Percentiles rank a stretch among this genome's conserved stretches.
These are phyloP conservation scores for Hipparchia semele DNA, from an alignment of 2,888 invertebrate species.

Conservation along the genomic window DNA sequence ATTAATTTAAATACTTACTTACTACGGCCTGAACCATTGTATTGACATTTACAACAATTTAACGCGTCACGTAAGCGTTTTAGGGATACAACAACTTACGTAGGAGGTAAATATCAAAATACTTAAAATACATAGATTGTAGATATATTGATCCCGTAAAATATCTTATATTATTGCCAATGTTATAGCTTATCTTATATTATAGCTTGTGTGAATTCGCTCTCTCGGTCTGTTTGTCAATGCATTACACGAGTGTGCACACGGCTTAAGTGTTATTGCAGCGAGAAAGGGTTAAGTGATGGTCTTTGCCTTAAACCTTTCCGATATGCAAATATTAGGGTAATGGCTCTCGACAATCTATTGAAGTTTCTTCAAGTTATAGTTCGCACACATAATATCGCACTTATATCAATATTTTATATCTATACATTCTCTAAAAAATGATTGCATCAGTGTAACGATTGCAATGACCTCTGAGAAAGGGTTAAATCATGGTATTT, in stretches of 20 bases:
- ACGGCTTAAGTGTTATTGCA: conserved; percentile 9
- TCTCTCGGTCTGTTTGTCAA: background rate
- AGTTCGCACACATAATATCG: background rate
- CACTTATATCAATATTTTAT: too few relatives aligned
- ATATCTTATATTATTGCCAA: background rate
- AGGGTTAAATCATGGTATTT: background rate
- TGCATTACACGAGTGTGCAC: conserved; percentile 14
- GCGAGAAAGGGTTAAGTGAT: conserved; percentile 5
- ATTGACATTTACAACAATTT: too few relatives aligned
- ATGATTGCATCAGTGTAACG: too few relatives aligned
- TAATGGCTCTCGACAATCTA: conserved; percentile 1
- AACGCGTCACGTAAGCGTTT: too few relatives aligned
- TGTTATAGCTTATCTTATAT: too few relatives aligned
- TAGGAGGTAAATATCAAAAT: too few relatives aligned
- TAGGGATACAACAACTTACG: too few relatives aligned
- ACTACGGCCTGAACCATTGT: too few relatives aligned
- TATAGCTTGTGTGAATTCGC: conserved; percentile 5
- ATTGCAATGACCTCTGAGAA: background rate
- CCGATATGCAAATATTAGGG: conserved; percentile 6
- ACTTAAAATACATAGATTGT: too few relatives aligned
- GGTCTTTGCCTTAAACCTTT: conserved; percentile 1
- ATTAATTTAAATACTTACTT: too few relatives aligned
- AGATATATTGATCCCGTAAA: too few relatives aligned
- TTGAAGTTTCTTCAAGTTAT: background rate
- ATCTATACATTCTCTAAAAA: too few relatives aligned